A percentile compares a stretch with the other conserved stretches of the same genome.
These are phyloP conservation scores for Drosophila sturtevanti DNA, from an alignment of 1,140 invertebrate species.

Conservation along the genomic window DNA sequence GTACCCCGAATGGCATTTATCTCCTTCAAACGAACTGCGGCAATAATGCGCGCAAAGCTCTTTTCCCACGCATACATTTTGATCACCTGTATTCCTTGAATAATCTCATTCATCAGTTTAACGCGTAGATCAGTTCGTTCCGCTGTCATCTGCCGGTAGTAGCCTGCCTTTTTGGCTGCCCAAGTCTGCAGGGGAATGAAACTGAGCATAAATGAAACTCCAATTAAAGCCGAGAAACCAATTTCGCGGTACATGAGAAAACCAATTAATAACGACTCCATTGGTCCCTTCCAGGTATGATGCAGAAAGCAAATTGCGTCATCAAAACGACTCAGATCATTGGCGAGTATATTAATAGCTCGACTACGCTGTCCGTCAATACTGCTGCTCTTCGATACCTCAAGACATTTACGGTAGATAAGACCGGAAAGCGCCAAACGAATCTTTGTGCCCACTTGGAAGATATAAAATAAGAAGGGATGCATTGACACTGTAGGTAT, in stretches of 20 bases:
- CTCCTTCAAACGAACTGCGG: constrained; percentile 84
- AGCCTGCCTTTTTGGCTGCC: constrained; percentile 87
- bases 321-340: constrained; percentile 90
- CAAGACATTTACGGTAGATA: constrained; percentile 91
- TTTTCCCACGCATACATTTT: constrained; percentile 97
- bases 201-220: constrained; percentile 90
- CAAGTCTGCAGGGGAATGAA: constrained; percentile 93
- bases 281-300: constrained; percentile 89
- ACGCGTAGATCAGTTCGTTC: constrained; percentile 90
- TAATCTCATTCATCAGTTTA: constrained; percentile 92
- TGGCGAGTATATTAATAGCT: constrained; percentile 94
- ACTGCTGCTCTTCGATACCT: constrained; percentile 86
- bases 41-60: constrained; percentile 89
- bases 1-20: constrained; percentile 86
- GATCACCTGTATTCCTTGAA: constrained; percentile 91
- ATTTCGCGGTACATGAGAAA: constrained; percentile 90
- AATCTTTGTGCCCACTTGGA: constrained; percentile 89
- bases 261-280: constrained; percentile 89
- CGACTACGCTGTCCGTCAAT: constrained; percentile 91
- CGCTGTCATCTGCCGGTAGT: constrained; percentile 84
- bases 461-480: constrained; percentile 90
- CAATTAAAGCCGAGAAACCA: constrained; percentile 88
- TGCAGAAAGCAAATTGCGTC: constrained; percentile 86
- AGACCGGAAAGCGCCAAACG: constrained; percentile 90
- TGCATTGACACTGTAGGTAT: constrained; percentile 88